A percentile compares a stretch with the other conserved stretches of the same genome.
Conservation (phyloP, 2,888 invertebrate genomes). For the Nemotelus pantherinus region DNA sequence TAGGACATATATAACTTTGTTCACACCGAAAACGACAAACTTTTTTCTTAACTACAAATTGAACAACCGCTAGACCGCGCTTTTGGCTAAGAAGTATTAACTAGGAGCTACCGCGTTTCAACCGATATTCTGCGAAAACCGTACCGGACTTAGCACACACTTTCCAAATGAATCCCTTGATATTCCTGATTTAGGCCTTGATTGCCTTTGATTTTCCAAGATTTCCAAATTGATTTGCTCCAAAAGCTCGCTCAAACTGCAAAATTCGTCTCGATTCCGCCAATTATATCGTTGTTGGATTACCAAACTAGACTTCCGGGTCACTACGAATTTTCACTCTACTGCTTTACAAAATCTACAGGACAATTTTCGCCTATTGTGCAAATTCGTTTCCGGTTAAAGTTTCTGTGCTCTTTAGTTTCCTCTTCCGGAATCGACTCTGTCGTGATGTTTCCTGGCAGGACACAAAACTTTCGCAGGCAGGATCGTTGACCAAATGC, state of each 20-base stretch:
- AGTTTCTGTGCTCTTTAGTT: neutral
- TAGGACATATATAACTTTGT: conserved; percentile 16
- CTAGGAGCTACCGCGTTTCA: conserved; percentile 7
- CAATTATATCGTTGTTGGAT: neutral
- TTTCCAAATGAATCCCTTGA: neutral
- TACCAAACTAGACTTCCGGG: neutral
- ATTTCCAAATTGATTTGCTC: conserved; percentile 19
- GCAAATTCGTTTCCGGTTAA: conserved; percentile 16
- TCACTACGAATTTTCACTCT: neutral
- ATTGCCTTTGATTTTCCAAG: neutral
- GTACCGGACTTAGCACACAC: conserved; percentile 39
- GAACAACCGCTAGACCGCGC: conserved; percentile 28
- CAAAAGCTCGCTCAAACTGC: neutral
- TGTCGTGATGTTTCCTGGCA: conserved; percentile 1
- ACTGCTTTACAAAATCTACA: neutral
- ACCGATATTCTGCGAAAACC: conserved; percentile 29
- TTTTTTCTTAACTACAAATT: conserved; percentile 30
- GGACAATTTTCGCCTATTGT: neutral
- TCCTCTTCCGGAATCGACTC: neutral
- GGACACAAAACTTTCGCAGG: neutral
- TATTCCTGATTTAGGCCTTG: neutral
- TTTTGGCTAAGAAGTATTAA: neutral
- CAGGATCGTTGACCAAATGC: conserved; percentile 7
- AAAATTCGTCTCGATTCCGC: neutral
- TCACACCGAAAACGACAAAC: conserved; percentile 22